Conservation (phyloP, 2,113 vertebrate genomes). For the Sialia sialis region DNA sequence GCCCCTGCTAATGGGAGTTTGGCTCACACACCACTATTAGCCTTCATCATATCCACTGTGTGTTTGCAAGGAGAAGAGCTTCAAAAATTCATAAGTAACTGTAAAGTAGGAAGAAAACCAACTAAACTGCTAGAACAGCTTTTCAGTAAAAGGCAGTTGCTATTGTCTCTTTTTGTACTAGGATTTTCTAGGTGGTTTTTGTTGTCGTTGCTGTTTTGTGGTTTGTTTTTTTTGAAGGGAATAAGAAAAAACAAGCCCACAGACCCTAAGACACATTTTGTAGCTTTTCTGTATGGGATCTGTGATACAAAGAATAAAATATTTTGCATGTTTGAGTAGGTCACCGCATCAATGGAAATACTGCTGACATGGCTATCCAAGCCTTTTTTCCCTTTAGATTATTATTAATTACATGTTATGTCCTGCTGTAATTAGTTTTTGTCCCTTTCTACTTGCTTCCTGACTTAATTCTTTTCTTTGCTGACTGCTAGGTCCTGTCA, state of each 20-base stretch:
- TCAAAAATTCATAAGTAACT: background rate
- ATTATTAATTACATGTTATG: background rate
- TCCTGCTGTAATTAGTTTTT: background rate
- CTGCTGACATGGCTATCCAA: background rate
- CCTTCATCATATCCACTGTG: background rate
- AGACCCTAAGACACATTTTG: background rate
- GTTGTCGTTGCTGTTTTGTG: fast-evolving
- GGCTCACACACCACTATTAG: background rate
- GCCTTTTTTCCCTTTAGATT: background rate
- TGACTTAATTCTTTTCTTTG: background rate
- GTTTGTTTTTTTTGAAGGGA: too few relatives aligned
- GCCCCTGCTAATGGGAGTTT: background rate
- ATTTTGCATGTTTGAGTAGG: background rate
- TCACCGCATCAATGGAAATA: background rate
- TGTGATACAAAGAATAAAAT: background rate
- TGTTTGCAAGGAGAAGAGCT: background rate
- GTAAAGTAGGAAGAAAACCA: background rate
- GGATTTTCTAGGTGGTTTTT: background rate
- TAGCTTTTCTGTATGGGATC: background rate
- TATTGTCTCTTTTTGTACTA: background rate
- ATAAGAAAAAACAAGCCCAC: background rate
- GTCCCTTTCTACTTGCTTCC: background rate
- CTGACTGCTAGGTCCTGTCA: background rate
- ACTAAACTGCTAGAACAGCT: background rate
- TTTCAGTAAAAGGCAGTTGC: background rate